Base-by-base conservation (phyloP, 2,797 vertebrate species). In the Pelobates cultripes region DNA sequence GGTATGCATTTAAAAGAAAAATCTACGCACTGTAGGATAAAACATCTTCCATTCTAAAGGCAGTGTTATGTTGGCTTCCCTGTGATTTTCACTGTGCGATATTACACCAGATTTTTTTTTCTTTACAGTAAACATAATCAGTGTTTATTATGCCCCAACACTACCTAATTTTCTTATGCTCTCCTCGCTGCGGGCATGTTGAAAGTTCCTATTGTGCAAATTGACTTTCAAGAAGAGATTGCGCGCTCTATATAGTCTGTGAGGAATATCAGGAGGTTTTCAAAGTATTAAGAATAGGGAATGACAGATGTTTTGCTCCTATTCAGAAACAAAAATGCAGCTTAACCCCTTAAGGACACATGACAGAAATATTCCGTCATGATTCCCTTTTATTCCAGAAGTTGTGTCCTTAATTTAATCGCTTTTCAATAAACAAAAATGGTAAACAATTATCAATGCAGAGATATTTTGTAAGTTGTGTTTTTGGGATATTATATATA, bases 11-110 rank as follows among this genome's bases (percentile, higher is more conserved):
- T 41, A 13, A 10, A 51, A 51, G 1, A 42, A 77, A 57, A 60
- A 14, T 44, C 69, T 73, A 74, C 72, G 80, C 69, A 77, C 75
- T 75, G 45, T 69, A 77, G 60, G 80, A 43, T 64, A 44, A 72
- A 60, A 63, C 28, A 63, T 67, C 60, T 68, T 43, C 61, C 28
- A 68, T 40, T 71, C n/a, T 45, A 77, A 53, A n/a, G 61, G 7
- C 3, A 28, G 40, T 10, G 44, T 69, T 68, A 69, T 45, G 9
- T 47, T 7, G 41, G 7, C n/a, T 74, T 73, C 70, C 51, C 51
- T 61, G 40, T 61, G 17, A 60, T 70, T 69, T 42, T 53, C n/a
- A 44, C 40, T 64, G 60, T 5, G 45, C 41, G 55, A 51, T 57
- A 81, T 60, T 75, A 70, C 5, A 47, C 61, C 43, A 75, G 4